phyloP scores from a whole-genome alignment of 2,797 vertebrate genomes.

The Psittacula echo region DNA sequence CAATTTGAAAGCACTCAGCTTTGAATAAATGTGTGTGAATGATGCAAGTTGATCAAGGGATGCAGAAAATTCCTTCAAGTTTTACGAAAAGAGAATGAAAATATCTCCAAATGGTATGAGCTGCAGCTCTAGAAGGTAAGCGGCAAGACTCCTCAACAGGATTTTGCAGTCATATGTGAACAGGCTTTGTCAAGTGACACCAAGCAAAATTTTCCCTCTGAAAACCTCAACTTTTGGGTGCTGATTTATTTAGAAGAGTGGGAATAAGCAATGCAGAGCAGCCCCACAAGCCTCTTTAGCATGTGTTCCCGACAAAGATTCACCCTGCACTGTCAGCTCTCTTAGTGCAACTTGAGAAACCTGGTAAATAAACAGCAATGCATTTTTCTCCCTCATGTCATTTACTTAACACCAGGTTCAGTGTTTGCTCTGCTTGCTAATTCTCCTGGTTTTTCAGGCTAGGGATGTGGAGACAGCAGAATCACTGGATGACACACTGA shows the following conservation, averaged over 20 bases:
- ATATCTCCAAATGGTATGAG: background rate
- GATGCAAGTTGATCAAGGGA: background rate
- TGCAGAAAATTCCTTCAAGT: background rate
- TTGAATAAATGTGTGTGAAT: background rate
- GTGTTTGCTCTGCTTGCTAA: background rate
- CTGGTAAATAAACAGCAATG: background rate
- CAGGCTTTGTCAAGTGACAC: background rate
- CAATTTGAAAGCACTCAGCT: background rate
- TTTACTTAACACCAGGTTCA: background rate
- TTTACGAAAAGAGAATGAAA: background rate
- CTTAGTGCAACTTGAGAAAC: background rate
- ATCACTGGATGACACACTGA: background rate
- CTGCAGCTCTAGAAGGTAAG: background rate
- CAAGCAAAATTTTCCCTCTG: background rate
- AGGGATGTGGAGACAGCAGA: background rate
- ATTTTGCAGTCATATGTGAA: background rate
- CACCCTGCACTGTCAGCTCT: background rate
- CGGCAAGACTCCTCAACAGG: background rate
- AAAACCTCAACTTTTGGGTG: background rate
- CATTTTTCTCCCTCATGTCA: background rate
- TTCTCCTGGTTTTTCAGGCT: background rate
- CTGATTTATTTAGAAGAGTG: background rate
- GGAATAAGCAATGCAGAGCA: background rate
- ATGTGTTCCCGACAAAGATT: rapidly evolving
- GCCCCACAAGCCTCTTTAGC: background rate